Percentiles rank a stretch among this genome's conserved stretches.
Conservation (phyloP, 2,113 vertebrate species). For the Gasterosteus aculeatus region DNA sequence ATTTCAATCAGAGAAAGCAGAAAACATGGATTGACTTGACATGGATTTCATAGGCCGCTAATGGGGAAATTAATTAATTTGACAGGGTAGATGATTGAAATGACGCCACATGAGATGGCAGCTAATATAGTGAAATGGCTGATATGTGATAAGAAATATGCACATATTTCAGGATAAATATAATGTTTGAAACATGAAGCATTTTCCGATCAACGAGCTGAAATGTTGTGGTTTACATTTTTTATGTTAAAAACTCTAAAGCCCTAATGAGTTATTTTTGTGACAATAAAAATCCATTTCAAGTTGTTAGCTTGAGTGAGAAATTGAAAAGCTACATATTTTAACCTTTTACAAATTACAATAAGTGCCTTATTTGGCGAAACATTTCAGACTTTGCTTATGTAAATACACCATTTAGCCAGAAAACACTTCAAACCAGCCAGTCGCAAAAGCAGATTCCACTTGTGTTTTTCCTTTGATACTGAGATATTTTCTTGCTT, state of each 20-base stretch:
- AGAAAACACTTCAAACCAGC: neutral
- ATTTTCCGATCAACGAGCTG: neutral
- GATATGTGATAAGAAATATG: slow-evolving; percentile 47
- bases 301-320: neutral
- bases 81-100: slow-evolving; percentile 52
- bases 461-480: neutral
- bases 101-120: slow-evolving; percentile 33
- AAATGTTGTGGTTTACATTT: neutral
- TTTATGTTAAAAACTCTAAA: neutral
- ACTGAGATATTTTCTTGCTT: neutral
- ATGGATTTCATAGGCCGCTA: slow-evolving; percentile 40
- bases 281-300: neutral
- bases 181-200: slow-evolving; percentile 11
- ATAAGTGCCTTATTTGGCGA: neutral
- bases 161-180: slow-evolving; percentile 29
- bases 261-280: neutral
- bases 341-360: neutral
- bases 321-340: neutral
- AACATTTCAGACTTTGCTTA: neutral
- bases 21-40: slow-evolving; percentile 26
- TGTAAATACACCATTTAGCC: neutral
- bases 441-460: neutral
- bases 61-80: slow-evolving; percentile 57
- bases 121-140: slow-evolving; percentile 51
- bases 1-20: slow-evolving; percentile 12